Evolutionary conservation across 2,888 invertebrate genomes (phyloP).

Genomic region (Linnaemya tessellans): DNA sequence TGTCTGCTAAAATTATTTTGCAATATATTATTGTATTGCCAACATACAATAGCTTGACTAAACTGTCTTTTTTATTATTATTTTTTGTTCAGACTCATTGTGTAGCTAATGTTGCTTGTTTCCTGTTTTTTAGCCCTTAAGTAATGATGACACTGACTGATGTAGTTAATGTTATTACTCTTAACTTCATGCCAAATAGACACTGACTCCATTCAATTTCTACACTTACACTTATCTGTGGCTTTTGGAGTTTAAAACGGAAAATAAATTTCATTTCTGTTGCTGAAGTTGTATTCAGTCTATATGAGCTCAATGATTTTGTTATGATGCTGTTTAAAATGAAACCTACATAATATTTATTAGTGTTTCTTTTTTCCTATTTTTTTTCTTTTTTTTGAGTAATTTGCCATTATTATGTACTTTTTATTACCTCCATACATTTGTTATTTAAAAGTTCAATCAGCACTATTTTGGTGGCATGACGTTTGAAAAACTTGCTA

Average conservation of each 20-base stretch:
- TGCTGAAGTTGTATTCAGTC: neutral
- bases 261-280: conserved; percentile 13
- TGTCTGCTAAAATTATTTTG: conserved; percentile 54
- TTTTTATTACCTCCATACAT: conserved; percentile 42
- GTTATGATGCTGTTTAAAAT: conserved; percentile 19
- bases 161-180: conserved; percentile 66
- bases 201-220: conserved; percentile 18
- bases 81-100: conserved; percentile 6
- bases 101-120: conserved; percentile 35
- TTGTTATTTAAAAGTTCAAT: conserved; percentile 66
- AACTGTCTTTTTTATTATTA: conserved; percentile 28
- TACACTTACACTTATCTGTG: conserved; percentile 35
- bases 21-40: conserved; percentile 45
- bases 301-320: neutral
- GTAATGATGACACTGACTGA: conserved; percentile 72
- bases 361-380: conserved; percentile 29
- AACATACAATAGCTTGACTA: conserved; percentile 22
- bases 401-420: conserved; percentile 66
- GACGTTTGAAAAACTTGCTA: conserved; percentile 13
- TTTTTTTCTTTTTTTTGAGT: conserved; percentile 23
- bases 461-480: conserved; percentile 70
- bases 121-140: conserved; percentile 66
- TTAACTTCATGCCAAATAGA: conserved; percentile 53
- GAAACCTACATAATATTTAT: conserved; percentile 60
- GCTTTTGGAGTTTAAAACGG: neutral